phyloP scores from a whole-genome alignment of 2,797 vertebrate species.

The Eidolon dupreanum region DNA sequence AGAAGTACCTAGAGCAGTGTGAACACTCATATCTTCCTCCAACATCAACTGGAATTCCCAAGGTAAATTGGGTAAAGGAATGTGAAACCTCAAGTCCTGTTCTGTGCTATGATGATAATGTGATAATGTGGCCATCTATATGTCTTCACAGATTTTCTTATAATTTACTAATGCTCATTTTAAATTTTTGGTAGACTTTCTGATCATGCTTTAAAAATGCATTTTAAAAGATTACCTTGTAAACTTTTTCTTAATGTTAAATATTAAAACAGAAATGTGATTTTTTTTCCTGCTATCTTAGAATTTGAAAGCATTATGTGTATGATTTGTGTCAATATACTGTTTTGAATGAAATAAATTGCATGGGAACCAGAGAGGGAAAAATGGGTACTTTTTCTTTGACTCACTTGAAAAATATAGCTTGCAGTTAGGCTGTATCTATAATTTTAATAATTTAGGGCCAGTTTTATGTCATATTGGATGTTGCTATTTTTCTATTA shows the following conservation, averaged over 20 bases:
- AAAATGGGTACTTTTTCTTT: conserved; percentile 8
- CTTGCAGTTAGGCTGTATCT: conserved; percentile 5
- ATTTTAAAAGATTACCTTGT: background rate
- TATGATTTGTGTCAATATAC: background rate
- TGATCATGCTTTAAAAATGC: background rate
- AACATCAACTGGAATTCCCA: conserved; percentile 92
- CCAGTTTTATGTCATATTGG: conserved; percentile 26
- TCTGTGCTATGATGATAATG: background rate
- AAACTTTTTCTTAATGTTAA: background rate
- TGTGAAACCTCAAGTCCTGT: background rate
- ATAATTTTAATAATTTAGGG: conserved; percentile 20
- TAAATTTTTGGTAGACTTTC: background rate
- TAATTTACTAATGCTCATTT: background rate
- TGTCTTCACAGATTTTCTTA: background rate
- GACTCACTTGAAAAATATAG: conserved; percentile 24
- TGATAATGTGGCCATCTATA: background rate
- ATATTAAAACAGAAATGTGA: background rate
- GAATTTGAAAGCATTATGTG: background rate
- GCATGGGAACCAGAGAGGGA: background rate
- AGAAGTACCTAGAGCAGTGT: conserved; percentile 97
- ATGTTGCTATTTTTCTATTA: background rate
- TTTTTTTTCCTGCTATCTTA: background rate
- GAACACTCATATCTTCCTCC: conserved; percentile 96
- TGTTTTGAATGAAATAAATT: conserved; percentile 49
- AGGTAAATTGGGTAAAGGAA: conserved; percentile 86